Evolutionary conservation across 2,888 invertebrate species (phyloP).

Genomic region (Oithona nana): DNA sequence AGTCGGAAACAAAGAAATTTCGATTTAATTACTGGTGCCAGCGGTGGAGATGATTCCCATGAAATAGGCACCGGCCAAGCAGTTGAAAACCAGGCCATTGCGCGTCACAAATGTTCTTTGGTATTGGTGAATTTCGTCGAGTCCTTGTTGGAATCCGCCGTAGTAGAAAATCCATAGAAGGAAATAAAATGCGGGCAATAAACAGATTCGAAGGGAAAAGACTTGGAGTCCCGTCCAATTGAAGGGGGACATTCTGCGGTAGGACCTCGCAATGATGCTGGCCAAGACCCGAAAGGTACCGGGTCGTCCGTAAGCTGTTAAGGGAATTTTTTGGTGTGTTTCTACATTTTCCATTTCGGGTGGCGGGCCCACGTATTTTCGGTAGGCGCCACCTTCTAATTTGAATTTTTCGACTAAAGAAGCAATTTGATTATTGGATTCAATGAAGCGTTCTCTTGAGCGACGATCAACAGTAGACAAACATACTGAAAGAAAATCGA

Average conservation of each 20-base stretch:
- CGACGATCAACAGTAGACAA: conserved; percentile 54
- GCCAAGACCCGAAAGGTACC: not conserved
- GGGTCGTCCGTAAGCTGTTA: conserved; percentile 52
- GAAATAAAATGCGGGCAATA: conserved; percentile 44
- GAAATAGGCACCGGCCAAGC: conserved; percentile 45
- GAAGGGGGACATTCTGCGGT: conserved; percentile 33
- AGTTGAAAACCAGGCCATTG: conserved; percentile 49
- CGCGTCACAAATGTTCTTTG: conserved; percentile 49
- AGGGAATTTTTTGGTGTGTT: conserved; percentile 42
- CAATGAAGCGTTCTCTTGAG: conserved; percentile 73
- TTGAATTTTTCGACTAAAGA: conserved; percentile 78
- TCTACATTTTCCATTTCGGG: conserved; percentile 19
- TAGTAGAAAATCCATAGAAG: conserved; percentile 61
- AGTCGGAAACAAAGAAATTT: not conserved
- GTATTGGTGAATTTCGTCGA: conserved; percentile 31
- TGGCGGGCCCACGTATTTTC: conserved; percentile 36
- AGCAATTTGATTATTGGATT: conserved; percentile 81
- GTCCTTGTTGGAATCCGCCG: conserved; percentile 18
- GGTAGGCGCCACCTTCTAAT: conserved; percentile 54
- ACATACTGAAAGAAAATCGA: conserved; percentile 49
- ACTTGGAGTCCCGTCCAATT: conserved; percentile 54
- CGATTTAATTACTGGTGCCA: conserved; percentile 36
- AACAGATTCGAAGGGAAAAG: conserved; percentile 49
- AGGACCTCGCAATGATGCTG: not conserved
- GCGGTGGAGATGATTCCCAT: conserved; percentile 47